A percentile compares a stretch with the other conserved stretches of the same genome.
Conservation (phyloP, 2,113 vertebrate species). For the Charadrius vociferus region DNA sequence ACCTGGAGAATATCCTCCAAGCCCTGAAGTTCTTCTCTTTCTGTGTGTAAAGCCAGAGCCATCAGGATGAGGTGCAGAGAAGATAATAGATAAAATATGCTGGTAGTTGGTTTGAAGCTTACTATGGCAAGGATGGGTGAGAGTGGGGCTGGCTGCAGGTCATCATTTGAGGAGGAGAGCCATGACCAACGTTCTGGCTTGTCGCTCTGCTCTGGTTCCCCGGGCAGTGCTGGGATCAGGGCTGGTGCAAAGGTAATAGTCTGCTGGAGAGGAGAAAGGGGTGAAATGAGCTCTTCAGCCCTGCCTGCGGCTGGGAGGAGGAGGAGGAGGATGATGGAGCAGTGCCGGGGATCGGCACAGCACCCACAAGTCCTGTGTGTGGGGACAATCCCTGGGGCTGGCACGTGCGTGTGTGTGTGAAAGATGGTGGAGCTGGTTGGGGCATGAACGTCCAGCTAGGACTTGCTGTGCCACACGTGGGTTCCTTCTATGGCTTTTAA, state of each 20-base stretch:
- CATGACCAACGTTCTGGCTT: not conserved
- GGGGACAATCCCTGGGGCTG: not conserved
- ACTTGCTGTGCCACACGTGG: not conserved
- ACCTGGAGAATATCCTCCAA: not conserved
- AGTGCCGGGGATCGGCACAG: no score
- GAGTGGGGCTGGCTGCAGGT: not conserved
- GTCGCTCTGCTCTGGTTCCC: not conserved
- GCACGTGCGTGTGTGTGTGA: rapidly evolving
- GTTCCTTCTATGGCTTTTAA: not conserved
- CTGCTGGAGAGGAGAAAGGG: not conserved
- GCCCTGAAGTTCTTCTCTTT: not conserved
- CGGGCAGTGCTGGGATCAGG: not conserved
- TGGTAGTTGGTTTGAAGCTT: not conserved
- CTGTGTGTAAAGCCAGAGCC: not conserved
- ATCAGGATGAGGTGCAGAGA: not conserved
- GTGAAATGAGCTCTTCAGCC: not conserved
- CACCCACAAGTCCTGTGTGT: no score
- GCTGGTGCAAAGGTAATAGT: not conserved
- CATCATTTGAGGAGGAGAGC: not conserved
- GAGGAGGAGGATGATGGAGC: not conserved
- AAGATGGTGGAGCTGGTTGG: not conserved
- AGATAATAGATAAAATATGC: not conserved
- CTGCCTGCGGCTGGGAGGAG: not conserved
- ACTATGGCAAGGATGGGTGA: not conserved
- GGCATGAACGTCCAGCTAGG: not conserved